phyloP scores from a whole-genome alignment of 2,113 vertebrate genomes.

The Leucoraja erinaceus region DNA sequence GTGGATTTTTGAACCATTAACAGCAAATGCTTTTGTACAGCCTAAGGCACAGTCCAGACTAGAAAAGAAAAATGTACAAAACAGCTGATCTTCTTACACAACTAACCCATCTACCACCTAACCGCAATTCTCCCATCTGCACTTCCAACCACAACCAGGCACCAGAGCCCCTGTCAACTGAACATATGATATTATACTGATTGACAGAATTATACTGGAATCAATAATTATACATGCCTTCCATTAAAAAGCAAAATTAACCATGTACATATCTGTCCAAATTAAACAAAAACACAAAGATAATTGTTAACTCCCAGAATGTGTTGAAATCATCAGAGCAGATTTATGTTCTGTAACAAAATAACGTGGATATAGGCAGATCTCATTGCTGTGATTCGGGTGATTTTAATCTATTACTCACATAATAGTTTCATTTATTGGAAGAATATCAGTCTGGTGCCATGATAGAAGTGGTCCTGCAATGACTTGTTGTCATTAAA shows the following conservation, averaged over 20 bases:
- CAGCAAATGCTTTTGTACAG: slow-evolving; percentile 45
- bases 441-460: background rate
- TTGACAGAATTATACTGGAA: slow-evolving; percentile 60
- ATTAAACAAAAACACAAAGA: slow-evolving; percentile 17
- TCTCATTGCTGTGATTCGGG: background rate
- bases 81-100: slow-evolving; percentile 52
- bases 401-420: background rate
- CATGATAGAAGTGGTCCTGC: background rate
- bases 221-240: slow-evolving; percentile 51
- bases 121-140: slow-evolving; percentile 52
- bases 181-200: slow-evolving; percentile 53
- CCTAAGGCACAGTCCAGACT: slow-evolving; percentile 44
- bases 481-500: background rate
- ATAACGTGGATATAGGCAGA: background rate
- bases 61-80: slow-evolving; percentile 44
- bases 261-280: background rate
- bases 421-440: background rate
- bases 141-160: slow-evolving; percentile 60
- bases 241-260: slow-evolving; percentile 8
- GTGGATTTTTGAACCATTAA: slow-evolving; percentile 42
- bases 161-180: slow-evolving; percentile 51
- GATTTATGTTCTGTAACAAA: slow-evolving; percentile 11
- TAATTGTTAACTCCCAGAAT: background rate
- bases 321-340: background rate
- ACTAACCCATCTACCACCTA: slow-evolving; percentile 50